Conservation (phyloP, 2,113 vertebrate genomes). For the Nansenia antarctica region DNA sequence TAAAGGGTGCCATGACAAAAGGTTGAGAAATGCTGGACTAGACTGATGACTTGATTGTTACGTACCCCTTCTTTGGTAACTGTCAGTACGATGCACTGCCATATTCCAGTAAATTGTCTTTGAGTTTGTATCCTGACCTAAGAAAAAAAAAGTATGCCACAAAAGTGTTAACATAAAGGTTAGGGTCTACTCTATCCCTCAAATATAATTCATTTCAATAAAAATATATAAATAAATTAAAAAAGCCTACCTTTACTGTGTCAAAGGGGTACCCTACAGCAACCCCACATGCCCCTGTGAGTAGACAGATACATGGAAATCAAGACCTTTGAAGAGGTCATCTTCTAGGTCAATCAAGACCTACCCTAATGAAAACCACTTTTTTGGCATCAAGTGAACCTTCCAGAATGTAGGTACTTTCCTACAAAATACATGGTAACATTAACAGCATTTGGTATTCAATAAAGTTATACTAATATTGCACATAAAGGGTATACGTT, state of each 20-base stretch:
- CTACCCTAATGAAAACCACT: too few relatives aligned
- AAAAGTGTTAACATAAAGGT: neutral
- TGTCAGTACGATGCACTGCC: slow-evolving; percentile 54
- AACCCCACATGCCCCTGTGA: slow-evolving; percentile 64
- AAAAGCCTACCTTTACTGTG: slow-evolving; percentile 61
- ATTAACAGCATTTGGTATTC: too few relatives aligned
- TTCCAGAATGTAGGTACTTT: too few relatives aligned
- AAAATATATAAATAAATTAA: neutral
- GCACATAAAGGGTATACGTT: too few relatives aligned
- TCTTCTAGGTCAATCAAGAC: too few relatives aligned
- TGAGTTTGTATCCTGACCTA: slow-evolving; percentile 73
- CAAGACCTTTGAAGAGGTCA: too few relatives aligned
- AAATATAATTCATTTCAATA: neutral
- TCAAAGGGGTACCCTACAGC: slow-evolving; percentile 68
- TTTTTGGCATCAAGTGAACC: too few relatives aligned
- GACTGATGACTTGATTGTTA: neutral
- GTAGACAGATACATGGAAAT: slow-evolving; percentile 16
- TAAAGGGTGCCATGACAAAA: too few relatives aligned
- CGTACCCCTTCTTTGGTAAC: slow-evolving; percentile 69
- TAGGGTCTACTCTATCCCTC: too few relatives aligned
- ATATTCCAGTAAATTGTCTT: slow-evolving; percentile 65
- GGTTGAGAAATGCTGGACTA: neutral
- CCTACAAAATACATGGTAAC: too few relatives aligned
- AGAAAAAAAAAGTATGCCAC: neutral
- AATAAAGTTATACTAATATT: too few relatives aligned